These are phyloP conservation scores for Eolophus roseicapilla DNA, from an alignment of 2,113 vertebrate species.

Conservation along the genomic window DNA sequence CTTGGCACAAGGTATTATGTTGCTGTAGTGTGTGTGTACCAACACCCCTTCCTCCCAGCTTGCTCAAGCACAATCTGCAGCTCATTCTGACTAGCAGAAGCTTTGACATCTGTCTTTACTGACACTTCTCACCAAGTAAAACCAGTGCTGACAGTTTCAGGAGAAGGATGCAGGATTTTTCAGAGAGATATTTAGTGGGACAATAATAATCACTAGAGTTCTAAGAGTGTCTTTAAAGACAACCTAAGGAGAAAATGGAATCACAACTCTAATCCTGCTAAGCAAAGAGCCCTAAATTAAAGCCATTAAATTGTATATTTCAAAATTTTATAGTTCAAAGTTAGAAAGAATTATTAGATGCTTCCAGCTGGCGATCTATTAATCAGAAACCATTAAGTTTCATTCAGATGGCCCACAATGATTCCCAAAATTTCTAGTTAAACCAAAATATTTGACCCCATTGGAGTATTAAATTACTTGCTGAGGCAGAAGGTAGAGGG, in stretches of 20 bases:
- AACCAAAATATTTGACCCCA: background rate
- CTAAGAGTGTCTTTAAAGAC: background rate
- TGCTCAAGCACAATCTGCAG: background rate
- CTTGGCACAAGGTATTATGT: background rate
- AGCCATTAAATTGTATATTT: background rate
- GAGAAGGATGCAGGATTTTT: background rate
- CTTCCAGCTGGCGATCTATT: background rate
- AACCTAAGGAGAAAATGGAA: background rate
- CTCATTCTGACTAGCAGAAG: background rate
- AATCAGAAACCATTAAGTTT: background rate
- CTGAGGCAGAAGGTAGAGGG: background rate
- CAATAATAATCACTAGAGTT: background rate
- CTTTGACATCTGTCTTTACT: background rate
- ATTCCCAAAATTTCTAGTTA: background rate
- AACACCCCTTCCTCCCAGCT: background rate
- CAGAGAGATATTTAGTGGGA: background rate
- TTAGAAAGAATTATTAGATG: background rate
- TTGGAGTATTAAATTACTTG: background rate
- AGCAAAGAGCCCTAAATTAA: background rate
- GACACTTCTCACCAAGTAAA: background rate
- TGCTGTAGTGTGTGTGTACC: rapidly evolving
- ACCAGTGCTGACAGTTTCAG: background rate
- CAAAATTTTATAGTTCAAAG: background rate
- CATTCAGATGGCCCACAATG: background rate
- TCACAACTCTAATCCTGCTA: background rate